Conservation (phyloP, 2,888 invertebrate genomes). For the Parnassius orleans region DNA sequence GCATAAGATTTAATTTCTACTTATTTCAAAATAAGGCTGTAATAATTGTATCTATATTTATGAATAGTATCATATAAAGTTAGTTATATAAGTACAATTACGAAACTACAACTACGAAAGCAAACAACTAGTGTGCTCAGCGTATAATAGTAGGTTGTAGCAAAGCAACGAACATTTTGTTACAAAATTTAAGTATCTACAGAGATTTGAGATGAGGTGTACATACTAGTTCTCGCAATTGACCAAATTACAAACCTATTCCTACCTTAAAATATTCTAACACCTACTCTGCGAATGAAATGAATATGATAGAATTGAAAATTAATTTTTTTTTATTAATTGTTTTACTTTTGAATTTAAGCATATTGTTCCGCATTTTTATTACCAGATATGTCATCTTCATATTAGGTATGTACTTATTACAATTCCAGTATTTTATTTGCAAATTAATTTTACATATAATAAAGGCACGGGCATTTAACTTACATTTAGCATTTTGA, state of each 20-base stretch:
- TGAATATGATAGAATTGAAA: constrained; percentile 26
- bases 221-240: constrained; percentile 59
- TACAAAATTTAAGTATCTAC: constrained; percentile 38
- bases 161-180: constrained; percentile 57
- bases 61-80: constrained; percentile 15
- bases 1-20: not conserved
- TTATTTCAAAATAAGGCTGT: not conserved
- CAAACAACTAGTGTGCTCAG: constrained; percentile 57
- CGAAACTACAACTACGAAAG: constrained; percentile 59
- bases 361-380: not conserved
- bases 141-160: constrained; percentile 51
- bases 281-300: constrained; percentile 43
- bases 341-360: too few species aligned
- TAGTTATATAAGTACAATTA: constrained; percentile 31
- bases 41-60: constrained; percentile 12
- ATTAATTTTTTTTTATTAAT: not conserved
- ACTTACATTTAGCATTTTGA: not conserved
- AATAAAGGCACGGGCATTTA: constrained; percentile 3
- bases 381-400: too few species aligned
- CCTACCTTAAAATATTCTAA: constrained; percentile 49
- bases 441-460: not conserved
- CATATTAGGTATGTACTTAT: too few species aligned
- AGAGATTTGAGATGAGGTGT: constrained; percentile 54
- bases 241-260: constrained; percentile 71
- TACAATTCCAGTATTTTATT: too few species aligned